phyloP scores from a whole-genome alignment of 2,113 vertebrate genomes.

The Colinus virginianus region DNA sequence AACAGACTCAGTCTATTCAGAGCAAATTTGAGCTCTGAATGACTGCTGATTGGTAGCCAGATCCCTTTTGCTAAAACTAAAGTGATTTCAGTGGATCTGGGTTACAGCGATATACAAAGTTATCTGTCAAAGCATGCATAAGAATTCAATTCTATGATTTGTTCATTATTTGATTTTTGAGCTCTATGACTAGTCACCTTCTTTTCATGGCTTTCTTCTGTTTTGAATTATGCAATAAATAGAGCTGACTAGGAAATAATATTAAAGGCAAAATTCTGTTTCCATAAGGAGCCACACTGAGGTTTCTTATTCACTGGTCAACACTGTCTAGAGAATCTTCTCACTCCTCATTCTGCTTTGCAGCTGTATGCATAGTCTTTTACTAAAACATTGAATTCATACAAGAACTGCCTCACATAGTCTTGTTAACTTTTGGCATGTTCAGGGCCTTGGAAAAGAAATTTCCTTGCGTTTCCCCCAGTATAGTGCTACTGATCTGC shows the following conservation, averaged over 20 bases:
- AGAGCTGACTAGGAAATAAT: neutral
- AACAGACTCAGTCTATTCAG: neutral
- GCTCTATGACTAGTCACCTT: neutral
- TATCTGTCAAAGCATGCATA: neutral
- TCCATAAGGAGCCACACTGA: neutral
- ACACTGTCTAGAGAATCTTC: neutral
- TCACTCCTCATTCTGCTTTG: neutral
- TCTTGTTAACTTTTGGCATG: neutral
- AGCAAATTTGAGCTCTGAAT: neutral
- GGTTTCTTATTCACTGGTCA: neutral
- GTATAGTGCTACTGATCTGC: neutral
- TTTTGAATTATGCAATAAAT: neutral
- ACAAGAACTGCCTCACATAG: neutral
- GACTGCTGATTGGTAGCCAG: neutral
- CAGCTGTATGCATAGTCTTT: neutral
- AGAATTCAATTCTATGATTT: neutral
- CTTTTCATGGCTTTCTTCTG: neutral
- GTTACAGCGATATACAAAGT: neutral
- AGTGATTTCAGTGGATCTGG: neutral
- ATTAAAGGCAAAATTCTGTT: neutral
- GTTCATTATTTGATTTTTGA: neutral
- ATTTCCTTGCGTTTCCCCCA: neutral
- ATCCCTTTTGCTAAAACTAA: neutral
- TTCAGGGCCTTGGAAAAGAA: neutral
- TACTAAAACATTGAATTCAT: neutral